These are phyloP conservation scores for Junonia oenone DNA, from an alignment of 2,888 invertebrate genomes.

Conservation along the genomic window DNA sequence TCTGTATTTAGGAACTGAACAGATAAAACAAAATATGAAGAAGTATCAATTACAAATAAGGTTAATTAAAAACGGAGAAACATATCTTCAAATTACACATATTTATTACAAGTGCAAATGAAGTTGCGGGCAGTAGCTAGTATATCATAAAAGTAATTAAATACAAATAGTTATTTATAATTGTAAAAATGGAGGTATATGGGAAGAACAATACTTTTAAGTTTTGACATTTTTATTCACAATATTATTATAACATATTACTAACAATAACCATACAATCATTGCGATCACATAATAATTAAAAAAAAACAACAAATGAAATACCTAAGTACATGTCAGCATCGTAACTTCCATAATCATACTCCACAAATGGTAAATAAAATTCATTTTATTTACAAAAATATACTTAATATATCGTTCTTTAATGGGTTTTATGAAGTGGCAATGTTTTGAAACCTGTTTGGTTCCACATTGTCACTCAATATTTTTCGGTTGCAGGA, in stretches of 20 bases:
- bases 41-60: no score
- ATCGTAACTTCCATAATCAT: constrained; percentile 15
- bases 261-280: constrained; percentile 59
- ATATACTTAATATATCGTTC: constrained; percentile 43
- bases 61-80: no score
- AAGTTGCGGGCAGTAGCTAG: no score
- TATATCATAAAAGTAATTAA: no score
- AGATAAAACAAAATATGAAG: no score
- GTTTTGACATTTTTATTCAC: constrained; percentile 21
- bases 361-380: constrained; percentile 35
- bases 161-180: no score
- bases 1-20: no score
- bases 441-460: background rate
- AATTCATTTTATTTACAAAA: constrained; percentile 58
- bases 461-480: constrained; percentile 27
- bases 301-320: constrained; percentile 52
- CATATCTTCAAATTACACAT: no score
- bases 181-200: background rate
- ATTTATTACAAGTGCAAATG: no score
- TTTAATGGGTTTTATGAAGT: constrained; percentile 5
- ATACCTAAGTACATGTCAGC: constrained; percentile 62
- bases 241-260: constrained; percentile 20
- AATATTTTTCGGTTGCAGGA: constrained; percentile 39
- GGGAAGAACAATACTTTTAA: background rate
- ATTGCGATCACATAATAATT: constrained; percentile 47